Base-by-base conservation (phyloP, 2,113 vertebrate genomes). In the Bos taurus region DNA sequence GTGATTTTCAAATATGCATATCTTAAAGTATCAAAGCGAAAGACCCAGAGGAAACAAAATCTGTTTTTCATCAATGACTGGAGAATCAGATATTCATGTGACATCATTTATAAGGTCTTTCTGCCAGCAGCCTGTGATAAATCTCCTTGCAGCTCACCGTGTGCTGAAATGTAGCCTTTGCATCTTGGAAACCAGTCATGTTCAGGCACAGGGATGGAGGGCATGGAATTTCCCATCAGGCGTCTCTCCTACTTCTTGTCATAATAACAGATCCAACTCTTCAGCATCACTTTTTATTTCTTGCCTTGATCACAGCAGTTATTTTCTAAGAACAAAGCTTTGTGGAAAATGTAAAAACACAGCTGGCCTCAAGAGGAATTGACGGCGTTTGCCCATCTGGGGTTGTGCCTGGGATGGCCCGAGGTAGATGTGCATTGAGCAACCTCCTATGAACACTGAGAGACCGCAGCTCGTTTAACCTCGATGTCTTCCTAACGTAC, bases 251-350 rank as follows among this genome's bases (percentile, higher is more conserved):
- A 48, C 15, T 59, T 93, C 16, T 26, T 89, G 19, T 88, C 23
- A 5, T 71, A 40, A 14, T 93, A 91, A 90, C 74, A 33, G 91
- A 88, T 17, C 86, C 67, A 50, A 28, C 57, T 81, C 28, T 16
- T 16, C 56, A 13, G 30, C 3, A 50, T 88, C 93, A 30, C 48
- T 84, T 91, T 71, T 50, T 56, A 25, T 67, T 59, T 26, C 40
- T 91, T 77, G 48, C 5, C 7, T 92, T 95, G 50, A 60, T 93
- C 46, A 26, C 40, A 91, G 95, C 46, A 5, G n/a, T 96, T 92
- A 57, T 36, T 97, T 88, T 92, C 46, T 3, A 59, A 90, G 77
- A 98, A 57, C 3, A 71, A 78, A 57, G 28, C 16, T 94, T 97
- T 96, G 13, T 83, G 33, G 87, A 96, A 97, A 86, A 33, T 33